Evolutionary conservation across 35 echinoderm and acorn worm genomes (phyloP).

Genomic region (Apostichopus californicus): DNA sequence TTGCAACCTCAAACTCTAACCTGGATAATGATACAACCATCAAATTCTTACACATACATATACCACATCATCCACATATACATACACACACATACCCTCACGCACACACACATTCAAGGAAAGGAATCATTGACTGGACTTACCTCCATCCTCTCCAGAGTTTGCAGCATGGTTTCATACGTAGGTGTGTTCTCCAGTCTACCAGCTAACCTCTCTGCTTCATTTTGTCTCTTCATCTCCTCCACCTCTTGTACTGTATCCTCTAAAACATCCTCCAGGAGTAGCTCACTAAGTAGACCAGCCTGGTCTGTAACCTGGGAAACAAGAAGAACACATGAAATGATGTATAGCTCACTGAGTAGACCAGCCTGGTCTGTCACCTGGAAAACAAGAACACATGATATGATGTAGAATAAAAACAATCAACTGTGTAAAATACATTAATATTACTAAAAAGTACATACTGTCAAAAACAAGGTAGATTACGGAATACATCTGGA

Average conservation of each 20-base stretch:
- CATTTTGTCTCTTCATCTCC: slow-evolving; percentile 45
- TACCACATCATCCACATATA: too few species aligned
- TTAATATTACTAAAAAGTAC: too few species aligned
- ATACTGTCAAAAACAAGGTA: too few species aligned
- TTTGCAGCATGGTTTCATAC: slow-evolving; percentile 70
- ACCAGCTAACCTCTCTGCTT: slow-evolving; percentile 33
- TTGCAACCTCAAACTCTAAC: too few species aligned
- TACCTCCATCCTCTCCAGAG: slow-evolving; percentile 84
- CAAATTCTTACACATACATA: too few species aligned
- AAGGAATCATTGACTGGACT: background rate
- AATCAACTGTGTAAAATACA: too few species aligned
- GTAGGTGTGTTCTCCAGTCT: slow-evolving; percentile 63
- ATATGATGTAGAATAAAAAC: background rate
- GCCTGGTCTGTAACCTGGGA: slow-evolving; percentile 59
- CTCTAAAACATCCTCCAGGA: slow-evolving; percentile 64
- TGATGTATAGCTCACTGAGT: slow-evolving; percentile 43
- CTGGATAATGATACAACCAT: too few species aligned
- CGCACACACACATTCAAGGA: background rate
- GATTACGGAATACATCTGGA: too few species aligned
- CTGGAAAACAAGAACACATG: slow-evolving; percentile 17
- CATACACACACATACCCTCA: too few species aligned
- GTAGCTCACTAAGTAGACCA: slow-evolving; percentile 66
- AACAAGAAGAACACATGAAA: background rate
- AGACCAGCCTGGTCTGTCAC: background rate
- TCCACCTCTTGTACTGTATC: slow-evolving; percentile 68